phyloP scores from a whole-genome alignment of 92 coral and sea anemone genomes.

The Micromussa lordhowensis region DNA sequence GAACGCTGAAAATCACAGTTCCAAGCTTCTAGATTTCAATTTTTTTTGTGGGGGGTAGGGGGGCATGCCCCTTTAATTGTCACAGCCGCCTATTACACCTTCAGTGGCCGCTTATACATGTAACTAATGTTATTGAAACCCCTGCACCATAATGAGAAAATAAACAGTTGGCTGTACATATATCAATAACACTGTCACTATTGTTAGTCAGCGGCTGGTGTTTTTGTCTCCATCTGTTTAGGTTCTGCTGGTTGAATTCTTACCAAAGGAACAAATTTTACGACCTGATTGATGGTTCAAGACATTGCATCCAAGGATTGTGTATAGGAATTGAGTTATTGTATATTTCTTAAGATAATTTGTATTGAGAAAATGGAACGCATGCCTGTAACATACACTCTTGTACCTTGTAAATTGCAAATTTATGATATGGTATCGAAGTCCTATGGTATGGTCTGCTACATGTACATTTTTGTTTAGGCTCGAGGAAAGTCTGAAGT shows the following conservation, averaged over 20 bases:
- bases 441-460: constrained; percentile 16
- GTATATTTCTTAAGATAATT: constrained; percentile 45
- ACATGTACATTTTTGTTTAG: not conserved
- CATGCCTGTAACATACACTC: constrained; percentile 33
- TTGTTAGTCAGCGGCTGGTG: no score
- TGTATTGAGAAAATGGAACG: constrained; percentile 16
- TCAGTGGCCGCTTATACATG: no score
- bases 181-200: no score
- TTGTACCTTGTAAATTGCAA: constrained; percentile 23
- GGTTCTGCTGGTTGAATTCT: constrained; percentile 95
- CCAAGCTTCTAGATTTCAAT: no score
- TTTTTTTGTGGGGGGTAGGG: no score
- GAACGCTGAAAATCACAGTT: no score
- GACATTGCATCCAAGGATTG: not conserved
- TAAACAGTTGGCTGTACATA: no score
- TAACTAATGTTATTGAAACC: no score
- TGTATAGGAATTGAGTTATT: constrained; percentile 28
- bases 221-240: constrained; percentile 5
- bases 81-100: no score
- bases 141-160: no score
- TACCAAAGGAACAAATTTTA: constrained; percentile 93
- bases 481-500: not conserved
- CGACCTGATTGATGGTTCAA: constrained; percentile 78
- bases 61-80: no score
- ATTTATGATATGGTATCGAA: constrained; percentile 7